phyloP scores from a whole-genome alignment of 1,140 invertebrate species.

The Latrodectus geometricus region DNA sequence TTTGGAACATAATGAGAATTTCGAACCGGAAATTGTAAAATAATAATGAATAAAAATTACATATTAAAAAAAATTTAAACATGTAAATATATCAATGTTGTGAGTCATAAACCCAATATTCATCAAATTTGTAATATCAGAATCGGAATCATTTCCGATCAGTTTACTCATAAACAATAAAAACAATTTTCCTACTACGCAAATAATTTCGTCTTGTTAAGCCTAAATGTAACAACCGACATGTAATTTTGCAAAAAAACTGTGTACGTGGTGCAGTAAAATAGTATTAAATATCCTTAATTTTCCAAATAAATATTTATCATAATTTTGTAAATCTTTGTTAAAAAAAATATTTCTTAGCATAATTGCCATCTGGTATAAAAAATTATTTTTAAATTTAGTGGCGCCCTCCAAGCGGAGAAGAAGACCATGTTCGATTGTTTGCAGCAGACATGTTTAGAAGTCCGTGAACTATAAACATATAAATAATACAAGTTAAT shows the following conservation, averaged over 20 bases:
- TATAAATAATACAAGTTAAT: slow-evolving; percentile 26
- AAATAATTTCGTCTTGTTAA: slow-evolving; percentile 26
- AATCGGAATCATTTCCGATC: neutral
- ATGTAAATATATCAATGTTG: too few relatives aligned
- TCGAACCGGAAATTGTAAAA: too few relatives aligned
- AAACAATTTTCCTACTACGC: slow-evolving; percentile 24
- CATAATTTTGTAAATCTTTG: slow-evolving; percentile 3
- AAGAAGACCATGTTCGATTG: slow-evolving; percentile 56
- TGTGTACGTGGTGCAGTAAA: neutral
- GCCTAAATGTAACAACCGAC: slow-evolving; percentile 6
- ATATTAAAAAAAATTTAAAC: too few relatives aligned
- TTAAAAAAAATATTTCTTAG: slow-evolving; percentile 35
- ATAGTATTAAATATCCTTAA: neutral
- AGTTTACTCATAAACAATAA: neutral
- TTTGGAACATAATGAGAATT: too few relatives aligned
- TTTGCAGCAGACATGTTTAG: slow-evolving; percentile 23
- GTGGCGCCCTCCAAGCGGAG: slow-evolving; percentile 53
- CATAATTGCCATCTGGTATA: slow-evolving; percentile 52
- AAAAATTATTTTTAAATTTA: slow-evolving; percentile 58
- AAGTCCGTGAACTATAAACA: slow-evolving; percentile 36
- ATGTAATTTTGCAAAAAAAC: neutral
- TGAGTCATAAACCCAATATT: too few relatives aligned
- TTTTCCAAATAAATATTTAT: neutral
- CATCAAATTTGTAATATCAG: too few relatives aligned
- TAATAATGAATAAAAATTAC: too few relatives aligned